A percentile compares a stretch with the other conserved stretches of the same genome.
These are phyloP conservation scores for Enteromius trimaculatus DNA, from an alignment of 2,797 vertebrate species.

Conservation along the genomic window DNA sequence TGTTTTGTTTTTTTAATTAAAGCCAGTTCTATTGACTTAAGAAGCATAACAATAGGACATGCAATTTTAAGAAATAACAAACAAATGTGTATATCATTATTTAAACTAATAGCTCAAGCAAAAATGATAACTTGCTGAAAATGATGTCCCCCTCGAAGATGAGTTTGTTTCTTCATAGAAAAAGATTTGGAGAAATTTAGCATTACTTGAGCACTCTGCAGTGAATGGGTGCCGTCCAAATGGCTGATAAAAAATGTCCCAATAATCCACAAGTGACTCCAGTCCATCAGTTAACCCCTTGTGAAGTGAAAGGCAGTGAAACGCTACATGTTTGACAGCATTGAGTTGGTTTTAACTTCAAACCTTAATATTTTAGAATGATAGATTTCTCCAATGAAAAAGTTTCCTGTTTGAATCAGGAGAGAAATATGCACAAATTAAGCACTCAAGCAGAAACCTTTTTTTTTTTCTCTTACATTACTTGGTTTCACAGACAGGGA, in stretches of 20 bases:
- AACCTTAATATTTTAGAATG: background rate
- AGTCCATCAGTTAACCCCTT: background rate
- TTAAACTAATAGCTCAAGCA: background rate
- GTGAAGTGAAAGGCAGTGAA: background rate
- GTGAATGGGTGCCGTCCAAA: background rate
- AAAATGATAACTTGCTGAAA: background rate
- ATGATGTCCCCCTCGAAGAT: background rate
- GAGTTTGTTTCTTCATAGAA: background rate
- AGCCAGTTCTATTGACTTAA: background rate
- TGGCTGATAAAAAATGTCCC: background rate
- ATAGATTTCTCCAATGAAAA: background rate
- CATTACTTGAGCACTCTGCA: background rate
- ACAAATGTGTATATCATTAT: background rate
- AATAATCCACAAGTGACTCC: background rate
- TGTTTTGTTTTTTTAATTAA: background rate
- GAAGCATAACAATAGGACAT: background rate
- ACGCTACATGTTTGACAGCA: background rate
- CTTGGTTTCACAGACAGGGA: background rate
- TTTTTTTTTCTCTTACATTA: background rate
- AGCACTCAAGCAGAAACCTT: background rate
- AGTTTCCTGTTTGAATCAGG: background rate
- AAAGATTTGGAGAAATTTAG: background rate
- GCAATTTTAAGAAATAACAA: background rate
- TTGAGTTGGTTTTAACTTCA: background rate
- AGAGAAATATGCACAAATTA: background rate